Evolutionary conservation across 2,888 invertebrate genomes (phyloP), one percentile per base, ranked within the genome.

Genomic region (Sphaerophoria taeniata): DNA sequence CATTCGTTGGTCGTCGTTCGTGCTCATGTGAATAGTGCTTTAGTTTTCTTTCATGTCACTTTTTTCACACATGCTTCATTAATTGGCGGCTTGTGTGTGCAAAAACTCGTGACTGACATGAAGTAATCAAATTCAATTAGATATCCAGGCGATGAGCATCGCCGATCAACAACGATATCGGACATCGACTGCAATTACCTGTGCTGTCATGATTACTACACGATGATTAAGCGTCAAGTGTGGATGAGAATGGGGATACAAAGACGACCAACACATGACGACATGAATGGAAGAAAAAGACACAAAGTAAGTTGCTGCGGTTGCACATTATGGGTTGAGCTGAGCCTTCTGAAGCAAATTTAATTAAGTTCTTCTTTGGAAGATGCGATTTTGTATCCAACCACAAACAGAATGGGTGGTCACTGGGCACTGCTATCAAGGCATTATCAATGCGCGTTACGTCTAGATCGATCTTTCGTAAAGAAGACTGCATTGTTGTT

Each of bases 111-210:
- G 85, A 81, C 85, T 85, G 85, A 85, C 85, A 85, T 85, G 81
- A 76, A 73, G 76, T 85, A 85, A 81, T 85, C 85, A 85, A 85
- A 85, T 76, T 85, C 85, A 85, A 85, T 85, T 85, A 85, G 85
- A 85, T 85, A 69, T 49, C 70, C 76, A 85, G 53, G 76, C 77
- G 85, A 85, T 85, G 85, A 81, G 81, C 81, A 76, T 77, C 85
- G 70, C 36, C 67, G 81, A 81, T 85, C 85, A 81, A 69, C 76
- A 39, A 69, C 69, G n/a, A n/a, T n/a, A 77, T 77, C 85, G 73
- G 76, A 70, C 85, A 81, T 73, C 81, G 73, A 81, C 72, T 69
- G 80, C 73, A 85, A 85, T 85, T 81, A 77, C 76, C 69, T 73
- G 51, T 51, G 9, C 70, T 65, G 74, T 47, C 71, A 75, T 56